Evolutionary conservation across 1,140 invertebrate genomes (phyloP).

Genomic region (Zaprionus tsacasi): DNA sequence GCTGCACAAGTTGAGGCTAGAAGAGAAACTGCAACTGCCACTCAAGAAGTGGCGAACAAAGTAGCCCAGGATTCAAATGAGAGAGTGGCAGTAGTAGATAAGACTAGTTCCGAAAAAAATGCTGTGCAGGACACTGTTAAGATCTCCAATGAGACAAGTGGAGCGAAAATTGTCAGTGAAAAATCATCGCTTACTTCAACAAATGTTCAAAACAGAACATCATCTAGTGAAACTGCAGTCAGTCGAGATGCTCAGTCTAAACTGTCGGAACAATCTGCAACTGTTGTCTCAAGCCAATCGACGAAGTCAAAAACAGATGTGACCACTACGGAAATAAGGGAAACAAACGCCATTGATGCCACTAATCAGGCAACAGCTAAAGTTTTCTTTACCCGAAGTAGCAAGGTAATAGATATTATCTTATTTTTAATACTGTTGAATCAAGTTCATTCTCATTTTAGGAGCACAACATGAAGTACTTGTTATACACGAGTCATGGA

Average conservation of each 20-base stretch:
- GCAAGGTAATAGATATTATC: slow-evolving; percentile 19
- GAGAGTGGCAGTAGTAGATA: not conserved
- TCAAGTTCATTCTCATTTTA: not conserved
- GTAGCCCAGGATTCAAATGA: not conserved
- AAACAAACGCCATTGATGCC: not conserved
- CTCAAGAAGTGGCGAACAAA: not conserved
- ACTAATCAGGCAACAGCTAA: no score
- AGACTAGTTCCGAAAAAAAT: not conserved
- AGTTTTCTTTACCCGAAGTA: not conserved
- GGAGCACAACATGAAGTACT: slow-evolving; percentile 52
- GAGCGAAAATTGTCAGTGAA: no score
- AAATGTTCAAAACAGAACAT: no score
- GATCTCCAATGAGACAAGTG: no score
- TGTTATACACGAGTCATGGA: slow-evolving; percentile 44
- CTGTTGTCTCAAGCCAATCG: not conserved
- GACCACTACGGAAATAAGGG: not conserved
- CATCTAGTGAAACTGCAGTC: not conserved
- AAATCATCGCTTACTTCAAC: no score
- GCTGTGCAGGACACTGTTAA: not conserved
- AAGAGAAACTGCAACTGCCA: not conserved
- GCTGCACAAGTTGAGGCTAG: not conserved
- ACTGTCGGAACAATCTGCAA: not conserved
- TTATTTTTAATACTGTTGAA: no score
- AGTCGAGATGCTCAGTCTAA: not conserved
- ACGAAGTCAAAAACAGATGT: not conserved